Conservation (phyloP, 2,113 vertebrate species). For the Sinocyclocheilus grahami region DNA sequence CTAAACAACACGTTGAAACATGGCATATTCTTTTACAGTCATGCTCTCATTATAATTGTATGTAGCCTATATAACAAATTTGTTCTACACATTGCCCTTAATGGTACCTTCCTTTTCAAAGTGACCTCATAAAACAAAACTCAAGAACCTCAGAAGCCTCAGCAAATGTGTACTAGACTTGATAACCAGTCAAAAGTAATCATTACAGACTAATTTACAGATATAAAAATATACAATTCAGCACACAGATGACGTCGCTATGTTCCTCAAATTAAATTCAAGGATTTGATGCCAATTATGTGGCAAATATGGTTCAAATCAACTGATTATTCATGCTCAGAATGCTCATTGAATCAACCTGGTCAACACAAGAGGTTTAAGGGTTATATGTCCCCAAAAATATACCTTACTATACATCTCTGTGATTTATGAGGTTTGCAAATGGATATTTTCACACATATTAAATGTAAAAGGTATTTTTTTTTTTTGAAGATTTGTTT, state of each 20-base stretch:
- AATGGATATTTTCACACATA: background rate
- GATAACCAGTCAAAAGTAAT: background rate
- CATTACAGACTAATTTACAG: background rate
- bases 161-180: background rate
- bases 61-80: no score
- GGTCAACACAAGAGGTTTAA: background rate
- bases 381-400: background rate
- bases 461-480: background rate
- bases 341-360: background rate
- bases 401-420: background rate
- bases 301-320: background rate
- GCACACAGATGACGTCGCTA: background rate
- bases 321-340: background rate
- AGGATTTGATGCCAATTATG: background rate
- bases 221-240: background rate
- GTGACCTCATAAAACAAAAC: no score
- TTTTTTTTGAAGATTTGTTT: background rate
- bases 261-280: background rate
- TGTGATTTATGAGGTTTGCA: conserved; percentile 6
- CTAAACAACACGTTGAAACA: no score
- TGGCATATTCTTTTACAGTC: no score
- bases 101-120: no score
- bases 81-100: no score
- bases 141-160: background rate
- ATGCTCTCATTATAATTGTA: no score